Percentiles rank a stretch among this genome's conserved stretches.
phyloP scores from a whole-genome alignment of 2,888 invertebrate genomes.

The Schizotus pectinicornis region DNA sequence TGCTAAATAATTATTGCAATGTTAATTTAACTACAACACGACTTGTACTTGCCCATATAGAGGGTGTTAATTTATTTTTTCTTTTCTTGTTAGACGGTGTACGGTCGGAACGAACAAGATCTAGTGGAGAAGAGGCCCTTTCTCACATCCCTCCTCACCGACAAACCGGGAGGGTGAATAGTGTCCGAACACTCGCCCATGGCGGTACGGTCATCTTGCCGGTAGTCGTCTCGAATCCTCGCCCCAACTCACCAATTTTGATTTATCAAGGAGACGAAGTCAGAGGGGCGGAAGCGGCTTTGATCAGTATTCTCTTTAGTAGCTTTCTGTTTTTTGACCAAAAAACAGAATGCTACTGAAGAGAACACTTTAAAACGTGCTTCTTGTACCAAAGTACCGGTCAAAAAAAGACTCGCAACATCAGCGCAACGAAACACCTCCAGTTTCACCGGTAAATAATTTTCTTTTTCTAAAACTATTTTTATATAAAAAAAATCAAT shows the following conservation, averaged over 20 bases:
- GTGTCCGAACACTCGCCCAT: conserved; percentile 50
- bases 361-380: conserved; percentile 76
- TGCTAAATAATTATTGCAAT: too few relatives aligned
- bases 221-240: conserved; percentile 36
- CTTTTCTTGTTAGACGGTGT: conserved; percentile 65
- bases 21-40: too few relatives aligned
- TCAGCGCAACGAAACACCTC: conserved; percentile 46
- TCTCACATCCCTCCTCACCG: conserved; percentile 75
- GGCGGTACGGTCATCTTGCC: conserved; percentile 37
- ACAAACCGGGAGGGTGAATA: conserved; percentile 66
- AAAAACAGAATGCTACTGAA: conserved; percentile 63
- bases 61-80: too few relatives aligned
- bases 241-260: conserved; percentile 50
- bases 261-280: conserved; percentile 55
- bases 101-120: conserved; percentile 62
- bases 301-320: conserved; percentile 65
- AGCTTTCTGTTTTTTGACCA: conserved; percentile 63
- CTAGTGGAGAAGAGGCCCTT: conserved; percentile 77
- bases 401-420: conserved; percentile 52
- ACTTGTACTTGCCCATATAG: too few relatives aligned
- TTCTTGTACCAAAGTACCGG: conserved; percentile 67
- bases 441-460: conserved; percentile 60
- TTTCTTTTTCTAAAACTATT: too few relatives aligned
- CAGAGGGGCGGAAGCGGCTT: conserved; percentile 45
- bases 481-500: conserved; percentile 8